phyloP scores from a whole-genome alignment of 2,797 vertebrate genomes.

The Epinephelus coioides region DNA sequence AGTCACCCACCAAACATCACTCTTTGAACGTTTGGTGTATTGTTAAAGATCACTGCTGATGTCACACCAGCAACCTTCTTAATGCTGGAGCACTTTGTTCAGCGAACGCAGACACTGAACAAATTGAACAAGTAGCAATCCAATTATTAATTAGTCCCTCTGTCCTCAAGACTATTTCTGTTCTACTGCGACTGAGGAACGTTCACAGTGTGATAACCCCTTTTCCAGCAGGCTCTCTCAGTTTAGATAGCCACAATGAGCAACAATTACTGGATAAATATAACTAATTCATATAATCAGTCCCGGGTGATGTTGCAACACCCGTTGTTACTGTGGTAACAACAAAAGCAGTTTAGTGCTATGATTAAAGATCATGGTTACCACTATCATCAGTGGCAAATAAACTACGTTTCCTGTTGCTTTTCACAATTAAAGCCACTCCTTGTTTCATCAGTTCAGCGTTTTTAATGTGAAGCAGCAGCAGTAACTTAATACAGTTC shows the following conservation, averaged over 20 bases:
- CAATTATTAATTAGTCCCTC: conserved; percentile 17
- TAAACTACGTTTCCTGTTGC: background rate
- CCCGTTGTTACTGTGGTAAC: background rate
- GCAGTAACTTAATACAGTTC: conserved; percentile 7
- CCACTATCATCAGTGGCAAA: background rate
- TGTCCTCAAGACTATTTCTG: conserved; percentile 6
- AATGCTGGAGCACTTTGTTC: conserved; percentile 4
- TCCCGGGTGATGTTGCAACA: background rate
- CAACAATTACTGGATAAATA: background rate
- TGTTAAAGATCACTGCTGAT: background rate
- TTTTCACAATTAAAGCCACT: conserved; percentile 13
- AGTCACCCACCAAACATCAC: background rate
- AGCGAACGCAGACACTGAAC: conserved; percentile 15
- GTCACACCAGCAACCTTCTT: conserved; percentile 7
- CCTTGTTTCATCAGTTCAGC: background rate
- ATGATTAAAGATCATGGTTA: background rate
- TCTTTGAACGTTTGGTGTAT: background rate
- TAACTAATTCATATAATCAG: background rate
- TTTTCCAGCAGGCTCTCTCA: background rate
- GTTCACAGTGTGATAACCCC: background rate
- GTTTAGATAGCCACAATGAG: conserved; percentile 5
- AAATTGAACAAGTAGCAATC: conserved; percentile 19
- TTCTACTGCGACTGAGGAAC: background rate
- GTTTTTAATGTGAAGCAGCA: conserved; percentile 11
- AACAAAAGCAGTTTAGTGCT: background rate